Conservation (phyloP, 2,797 vertebrate species). For the Acrossocheilus fasciatus region DNA sequence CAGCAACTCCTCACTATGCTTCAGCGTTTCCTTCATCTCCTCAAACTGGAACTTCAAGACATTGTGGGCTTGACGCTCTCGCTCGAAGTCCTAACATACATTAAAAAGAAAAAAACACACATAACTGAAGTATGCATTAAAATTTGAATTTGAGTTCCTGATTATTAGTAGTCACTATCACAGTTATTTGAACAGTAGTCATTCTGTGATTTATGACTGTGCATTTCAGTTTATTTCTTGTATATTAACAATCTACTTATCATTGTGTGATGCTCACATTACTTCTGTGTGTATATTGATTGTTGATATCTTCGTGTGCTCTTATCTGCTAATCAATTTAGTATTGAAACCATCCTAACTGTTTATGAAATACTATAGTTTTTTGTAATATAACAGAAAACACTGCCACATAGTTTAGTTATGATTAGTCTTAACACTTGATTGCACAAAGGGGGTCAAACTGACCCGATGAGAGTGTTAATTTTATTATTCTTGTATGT, state of each 20-base stretch:
- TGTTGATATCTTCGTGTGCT: background rate
- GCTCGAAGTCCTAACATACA: constrained; percentile 81
- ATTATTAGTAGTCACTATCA: background rate
- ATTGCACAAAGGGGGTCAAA: background rate
- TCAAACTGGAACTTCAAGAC: constrained; percentile 86
- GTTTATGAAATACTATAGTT: background rate
- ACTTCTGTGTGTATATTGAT: background rate
- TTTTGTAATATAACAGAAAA: background rate
- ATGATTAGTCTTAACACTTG: background rate
- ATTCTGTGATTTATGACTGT: background rate
- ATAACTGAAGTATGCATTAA: background rate
- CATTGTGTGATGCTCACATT: background rate
- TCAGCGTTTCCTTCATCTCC: constrained; percentile 86
- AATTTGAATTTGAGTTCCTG: background rate
- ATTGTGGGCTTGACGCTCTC: constrained; percentile 84
- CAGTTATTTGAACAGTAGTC: background rate
- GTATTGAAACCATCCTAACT: background rate
- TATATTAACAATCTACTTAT: background rate
- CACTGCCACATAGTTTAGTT: background rate
- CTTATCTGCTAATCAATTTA: background rate
- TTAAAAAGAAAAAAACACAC: background rate
- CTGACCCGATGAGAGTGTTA: background rate
- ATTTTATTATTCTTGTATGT: background rate
- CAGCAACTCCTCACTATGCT: constrained; percentile 86
- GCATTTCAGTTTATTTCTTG: background rate